Evolutionary conservation across 2,797 vertebrate genomes (phyloP), one percentile per base, ranked within the genome.

Genomic region (Pteropus rufus): DNA sequence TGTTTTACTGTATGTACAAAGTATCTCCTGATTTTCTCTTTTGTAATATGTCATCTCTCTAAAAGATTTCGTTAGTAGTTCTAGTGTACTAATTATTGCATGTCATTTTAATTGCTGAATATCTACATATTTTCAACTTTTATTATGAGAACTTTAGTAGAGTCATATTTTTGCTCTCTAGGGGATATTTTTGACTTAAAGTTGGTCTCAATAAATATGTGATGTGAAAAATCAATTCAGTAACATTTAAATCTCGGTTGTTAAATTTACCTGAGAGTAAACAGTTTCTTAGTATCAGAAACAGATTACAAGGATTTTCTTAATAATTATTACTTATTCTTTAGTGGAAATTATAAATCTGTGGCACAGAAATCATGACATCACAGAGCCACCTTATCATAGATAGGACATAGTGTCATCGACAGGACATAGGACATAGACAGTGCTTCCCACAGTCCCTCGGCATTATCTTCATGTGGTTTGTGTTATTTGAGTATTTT

Each of bases 361-460:
- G 10, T 52, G 34, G 3, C 11, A 9, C 1, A 39, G 21, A 23
- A 54, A 16, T 31, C 2, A 11, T 0, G 1, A 18, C 2, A n/a
- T 65, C 34, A 36, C 1, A 54, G 75, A 24, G 3, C 4, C 36
- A 19, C 18, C 23, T 56, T 10, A 10, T 56, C 6, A 14, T 6
- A 24, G 23, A 39, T 10, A 23, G 46, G 10, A 23, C 1, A 49
- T 49, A 49, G 49, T 16, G 49, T 49, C 15, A 16, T 49, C 16
- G 49, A 49, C 4, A 16, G 15, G 49, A 49, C 4, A 49, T 16
- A 49, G 49, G 49, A 16, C 15, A 16, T 49, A 49, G 49, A 49
- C 5, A 44, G 1, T 26, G 10, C 41, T 80, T 41, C 16, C 21
- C 11, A 12, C 3, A 7, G 26, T 16, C 56, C 18, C 92, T 49